Percentiles rank a stretch among this genome's conserved stretches.
phyloP scores from a whole-genome alignment of 2,797 vertebrate species.

The Meriones psammophilus region DNA sequence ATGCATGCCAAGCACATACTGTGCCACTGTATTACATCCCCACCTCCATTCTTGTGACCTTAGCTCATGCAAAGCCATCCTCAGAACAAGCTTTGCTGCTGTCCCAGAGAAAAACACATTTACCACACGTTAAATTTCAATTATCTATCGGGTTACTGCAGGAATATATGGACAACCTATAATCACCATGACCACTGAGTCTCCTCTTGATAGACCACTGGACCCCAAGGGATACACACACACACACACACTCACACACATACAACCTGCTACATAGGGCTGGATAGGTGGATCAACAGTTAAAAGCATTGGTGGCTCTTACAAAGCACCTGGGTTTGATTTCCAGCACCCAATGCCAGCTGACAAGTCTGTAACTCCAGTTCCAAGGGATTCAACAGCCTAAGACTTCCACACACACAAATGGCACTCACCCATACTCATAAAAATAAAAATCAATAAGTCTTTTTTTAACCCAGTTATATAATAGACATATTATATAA shows the following conservation, averaged over 20 bases:
- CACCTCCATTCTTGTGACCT: neutral
- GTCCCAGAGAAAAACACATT: neutral
- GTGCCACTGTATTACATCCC: no score
- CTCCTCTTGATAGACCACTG: neutral
- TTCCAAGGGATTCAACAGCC: neutral
- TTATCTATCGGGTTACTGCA: neutral
- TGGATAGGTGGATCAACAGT: neutral
- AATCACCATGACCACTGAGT: neutral
- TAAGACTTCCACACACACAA: no score
- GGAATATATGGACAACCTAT: neutral
- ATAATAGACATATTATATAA: neutral
- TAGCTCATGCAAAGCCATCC: neutral
- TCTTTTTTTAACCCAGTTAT: neutral
- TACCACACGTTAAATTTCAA: neutral
- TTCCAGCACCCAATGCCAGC: no score
- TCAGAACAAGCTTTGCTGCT: neutral
- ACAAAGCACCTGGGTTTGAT: neutral
- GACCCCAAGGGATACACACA: neutral
- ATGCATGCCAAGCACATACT: neutral
- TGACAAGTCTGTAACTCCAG: neutral
- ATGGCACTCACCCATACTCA: no score
- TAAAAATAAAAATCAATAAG: neutral
- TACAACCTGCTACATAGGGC: neutral
- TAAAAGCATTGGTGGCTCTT: neutral
- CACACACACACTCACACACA: no score